Evolutionary conservation across 2,888 invertebrate species (phyloP).

Genomic region (Stegana nigrithorax): DNA sequence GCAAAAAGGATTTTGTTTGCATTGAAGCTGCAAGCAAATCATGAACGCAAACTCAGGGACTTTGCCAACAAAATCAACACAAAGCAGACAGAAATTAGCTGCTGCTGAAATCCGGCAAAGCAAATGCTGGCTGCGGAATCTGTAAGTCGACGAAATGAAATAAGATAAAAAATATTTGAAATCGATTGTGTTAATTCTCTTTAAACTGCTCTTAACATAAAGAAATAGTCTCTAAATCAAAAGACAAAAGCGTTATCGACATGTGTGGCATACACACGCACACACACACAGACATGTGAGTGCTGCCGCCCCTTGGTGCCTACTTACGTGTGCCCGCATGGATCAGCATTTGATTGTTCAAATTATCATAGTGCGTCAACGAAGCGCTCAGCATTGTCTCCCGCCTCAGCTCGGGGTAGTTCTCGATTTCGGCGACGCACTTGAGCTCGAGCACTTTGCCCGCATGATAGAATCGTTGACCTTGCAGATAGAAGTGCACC

Average conservation of each 20-base stretch:
- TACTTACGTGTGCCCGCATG: conserved; percentile 56
- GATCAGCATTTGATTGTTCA: conserved; percentile 67
- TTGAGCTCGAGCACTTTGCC: conserved; percentile 64
- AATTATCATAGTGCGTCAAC: conserved; percentile 63
- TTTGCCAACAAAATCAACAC: conserved; percentile 46
- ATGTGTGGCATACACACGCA: neutral
- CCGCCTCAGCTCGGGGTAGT: conserved; percentile 63
- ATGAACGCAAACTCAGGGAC: conserved; percentile 44
- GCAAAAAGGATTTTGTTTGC: neutral
- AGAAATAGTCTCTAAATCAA: no score
- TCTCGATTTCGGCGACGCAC: conserved; percentile 68
- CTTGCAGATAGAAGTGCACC: conserved; percentile 67
- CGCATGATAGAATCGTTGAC: conserved; percentile 61
- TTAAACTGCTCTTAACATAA: no score
- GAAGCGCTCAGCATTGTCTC: conserved; percentile 62
- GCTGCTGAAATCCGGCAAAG: conserved; percentile 32
- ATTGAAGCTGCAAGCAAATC: conserved; percentile 42
- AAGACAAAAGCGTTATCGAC: neutral
- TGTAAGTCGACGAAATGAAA: conserved; percentile 19
- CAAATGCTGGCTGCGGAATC: conserved; percentile 33
- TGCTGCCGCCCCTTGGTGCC: neutral
- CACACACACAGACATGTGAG: no score
- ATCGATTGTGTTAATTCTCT: no score
- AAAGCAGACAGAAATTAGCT: conserved; percentile 39
- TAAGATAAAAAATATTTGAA: conserved; percentile 1